A percentile compares a stretch with the other conserved stretches of the same genome.
Conservation (phyloP, 2,797 vertebrate genomes). For the Falco berigora region DNA sequence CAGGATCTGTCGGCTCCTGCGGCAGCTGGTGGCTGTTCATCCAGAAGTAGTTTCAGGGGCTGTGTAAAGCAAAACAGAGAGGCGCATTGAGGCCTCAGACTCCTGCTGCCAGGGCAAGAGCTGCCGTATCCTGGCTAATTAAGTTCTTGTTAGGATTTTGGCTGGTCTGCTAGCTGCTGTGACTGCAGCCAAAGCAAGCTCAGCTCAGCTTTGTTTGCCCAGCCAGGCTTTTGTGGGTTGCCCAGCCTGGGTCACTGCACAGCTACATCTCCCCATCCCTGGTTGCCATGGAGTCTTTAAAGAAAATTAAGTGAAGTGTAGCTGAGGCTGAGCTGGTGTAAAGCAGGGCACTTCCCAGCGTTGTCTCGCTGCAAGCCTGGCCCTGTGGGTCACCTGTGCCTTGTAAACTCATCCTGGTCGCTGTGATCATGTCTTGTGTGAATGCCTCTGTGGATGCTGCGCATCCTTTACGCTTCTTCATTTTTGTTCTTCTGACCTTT, state of each 20-base stretch:
- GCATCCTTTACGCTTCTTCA: accelerated
- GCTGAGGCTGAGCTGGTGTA: background rate
- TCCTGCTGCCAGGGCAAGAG: conserved; percentile 27
- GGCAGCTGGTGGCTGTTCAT: background rate
- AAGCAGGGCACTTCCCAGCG: background rate
- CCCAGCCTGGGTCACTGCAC: conserved; percentile 21
- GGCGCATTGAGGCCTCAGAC: background rate
- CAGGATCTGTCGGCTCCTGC: background rate
- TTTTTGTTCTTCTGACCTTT: background rate
- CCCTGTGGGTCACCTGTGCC: background rate
- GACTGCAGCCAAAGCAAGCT: conserved; percentile 8
- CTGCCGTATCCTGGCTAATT: conserved; percentile 28
- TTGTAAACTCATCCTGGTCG: background rate
- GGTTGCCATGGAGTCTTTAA: conserved; percentile 10
- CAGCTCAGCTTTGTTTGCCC: conserved; percentile 15
- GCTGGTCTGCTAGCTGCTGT: background rate
- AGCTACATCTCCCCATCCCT: background rate
- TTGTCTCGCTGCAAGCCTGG: background rate
- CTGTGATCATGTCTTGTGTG: accelerated
- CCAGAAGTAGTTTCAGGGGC: background rate
- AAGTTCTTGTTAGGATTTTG: conserved; percentile 40
- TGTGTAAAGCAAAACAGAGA: background rate
- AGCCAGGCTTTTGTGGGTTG: conserved; percentile 21
- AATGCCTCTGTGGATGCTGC: background rate
- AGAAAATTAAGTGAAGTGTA: conserved; percentile 5